Evolutionary conservation across 2,888 invertebrate genomes (phyloP), one percentile per base, ranked within the genome.

Genomic region (Ectemnius cavifrons): DNA sequence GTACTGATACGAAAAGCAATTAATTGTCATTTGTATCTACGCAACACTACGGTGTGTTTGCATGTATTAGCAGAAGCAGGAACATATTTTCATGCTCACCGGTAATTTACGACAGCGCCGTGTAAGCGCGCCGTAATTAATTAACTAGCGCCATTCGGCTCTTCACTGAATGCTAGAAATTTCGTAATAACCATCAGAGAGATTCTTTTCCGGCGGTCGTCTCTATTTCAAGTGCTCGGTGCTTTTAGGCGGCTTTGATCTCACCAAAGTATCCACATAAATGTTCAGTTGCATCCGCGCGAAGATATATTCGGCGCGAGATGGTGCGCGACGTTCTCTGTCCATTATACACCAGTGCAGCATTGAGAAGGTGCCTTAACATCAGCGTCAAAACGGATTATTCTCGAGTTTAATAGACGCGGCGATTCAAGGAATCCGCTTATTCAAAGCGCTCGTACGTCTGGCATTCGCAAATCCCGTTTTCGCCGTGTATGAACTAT

Each of bases 121-220:
- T 13, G 18, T 13, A 37, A 37, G 16, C 23, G 14, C 67, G 67
- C 16, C 18, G 67, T 52, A 61, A 67, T 67, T 67, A 60, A 67
- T 67, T 67, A 60, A 16, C 28, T 20, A 27, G 23, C 52, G 27
- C 27, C 37, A 14, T 47, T 28, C 18, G 37, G 14, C 18, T 6
- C 16, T 37, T 57, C 37, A 64, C 56, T 64, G 56, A 64, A 56
- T 64, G 28, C 64, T 56, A 56, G 64, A 23, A 64, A 64, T 64
- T 64, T 56, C 64, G 11, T 56, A 64, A 64, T 57, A 52, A 8
- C 56, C 56, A 28, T 23, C 23, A 23, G 23, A 2, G 56, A 4
- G 52, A 57, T 18, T 37, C n/a, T 16, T 64, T 28, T 64, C 20
- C n/a, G 11, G 23, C 13, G 11, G 11, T 13, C 23, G 52, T 64